Evolutionary conservation across 2,888 invertebrate genomes (phyloP), one percentile per base, ranked within the genome.

Genomic region (Drosophila robusta): DNA sequence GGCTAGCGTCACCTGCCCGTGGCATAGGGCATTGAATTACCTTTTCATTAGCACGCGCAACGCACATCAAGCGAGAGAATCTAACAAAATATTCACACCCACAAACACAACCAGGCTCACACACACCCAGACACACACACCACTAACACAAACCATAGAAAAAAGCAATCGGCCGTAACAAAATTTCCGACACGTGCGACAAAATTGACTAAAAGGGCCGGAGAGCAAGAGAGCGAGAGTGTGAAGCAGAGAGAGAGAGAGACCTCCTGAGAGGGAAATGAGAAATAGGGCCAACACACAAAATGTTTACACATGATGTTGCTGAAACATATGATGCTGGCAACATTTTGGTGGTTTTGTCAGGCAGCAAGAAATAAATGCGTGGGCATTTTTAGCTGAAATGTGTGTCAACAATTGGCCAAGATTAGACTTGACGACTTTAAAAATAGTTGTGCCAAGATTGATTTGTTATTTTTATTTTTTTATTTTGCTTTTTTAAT

Each of bases 111-210:
- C 26, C 45, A 60, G 4, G 12, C 46, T 3, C n/a, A 58, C 55
- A 46, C 45, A 56, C 39, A 56, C 36, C 52, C 7, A 49, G 29
- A 66, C 54, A 41, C n/a, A 46, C 41, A 57, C 22, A 46, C 18
- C 39, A 41, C 12, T 3, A 14, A 29, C 3, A 32, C 47, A 63
- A 18, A 47, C 16, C 60, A 62, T 66, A 65, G 66, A 60, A 69
- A 75, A 80, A 87, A 78, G 87, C 85, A 85, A 78, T 86, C 87
- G 85, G 72, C 76, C 85, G 80, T 87, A 86, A 86, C 87, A 78
- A 82, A 82, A 87, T 87, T 85, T 87, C 78, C 80, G 82, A 90
- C 90, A 90, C 90, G 90, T 90, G 90, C 89, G 84, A 78, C 80
- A 85, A 87, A 89, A 80, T 82, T 90, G 80, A 65, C 78, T 75